Conservation (phyloP, 2,888 invertebrate genomes). For the Callimorpha dominula region DNA sequence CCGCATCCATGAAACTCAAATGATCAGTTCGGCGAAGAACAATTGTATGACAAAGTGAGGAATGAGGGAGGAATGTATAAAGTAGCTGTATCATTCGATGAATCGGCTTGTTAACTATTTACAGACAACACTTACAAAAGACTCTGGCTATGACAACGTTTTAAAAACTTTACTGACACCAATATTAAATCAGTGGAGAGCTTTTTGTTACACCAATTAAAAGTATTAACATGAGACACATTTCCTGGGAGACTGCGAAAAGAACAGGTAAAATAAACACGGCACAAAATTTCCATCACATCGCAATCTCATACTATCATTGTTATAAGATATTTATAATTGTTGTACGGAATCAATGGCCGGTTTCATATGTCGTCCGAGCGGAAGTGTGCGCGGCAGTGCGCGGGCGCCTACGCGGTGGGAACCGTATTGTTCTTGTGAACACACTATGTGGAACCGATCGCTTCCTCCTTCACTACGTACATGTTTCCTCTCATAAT, state of each 20-base stretch:
- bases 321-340: constrained; percentile 49
- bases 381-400: constrained; percentile 40
- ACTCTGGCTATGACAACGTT: too few relatives aligned
- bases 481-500: constrained; percentile 43
- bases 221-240: neutral
- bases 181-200: too few relatives aligned
- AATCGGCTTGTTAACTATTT: too few relatives aligned
- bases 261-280: neutral
- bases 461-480: constrained; percentile 58
- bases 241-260: neutral
- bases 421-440: constrained; percentile 68
- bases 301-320: constrained; percentile 20
- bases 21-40: too few relatives aligned
- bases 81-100: too few relatives aligned
- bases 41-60: too few relatives aligned
- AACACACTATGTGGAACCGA: constrained; percentile 56
- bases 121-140: too few relatives aligned
- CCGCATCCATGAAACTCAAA: too few relatives aligned
- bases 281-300: neutral
- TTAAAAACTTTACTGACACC: too few relatives aligned
- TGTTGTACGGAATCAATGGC: constrained; percentile 38
- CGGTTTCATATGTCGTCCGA: constrained; percentile 37
- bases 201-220: too few relatives aligned
- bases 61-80: too few relatives aligned
- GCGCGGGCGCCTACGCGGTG: constrained; percentile 51